Evolutionary conservation across 1,140 invertebrate genomes (phyloP).

Genomic region (Dinoponera quadriceps): DNA sequence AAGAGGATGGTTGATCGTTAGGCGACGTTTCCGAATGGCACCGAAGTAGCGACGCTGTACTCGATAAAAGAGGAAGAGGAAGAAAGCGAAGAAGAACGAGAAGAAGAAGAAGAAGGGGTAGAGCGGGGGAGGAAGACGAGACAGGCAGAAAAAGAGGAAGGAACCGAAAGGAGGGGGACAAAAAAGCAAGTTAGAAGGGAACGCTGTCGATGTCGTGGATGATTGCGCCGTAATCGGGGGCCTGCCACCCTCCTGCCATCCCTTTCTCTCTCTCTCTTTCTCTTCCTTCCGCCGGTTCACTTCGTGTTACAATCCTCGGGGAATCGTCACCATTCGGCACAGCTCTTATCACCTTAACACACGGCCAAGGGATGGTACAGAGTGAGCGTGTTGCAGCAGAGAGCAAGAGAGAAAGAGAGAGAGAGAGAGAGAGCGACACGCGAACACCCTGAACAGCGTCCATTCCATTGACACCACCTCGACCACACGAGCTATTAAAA

Average conservation of each 20-base stretch:
- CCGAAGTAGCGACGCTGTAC: constrained; percentile 31
- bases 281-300: background rate
- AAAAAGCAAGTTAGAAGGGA: constrained; percentile 53
- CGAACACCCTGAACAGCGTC: constrained; percentile 29
- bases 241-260: background rate
- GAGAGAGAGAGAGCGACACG: constrained; percentile 7
- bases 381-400: no score
- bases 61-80: constrained; percentile 36
- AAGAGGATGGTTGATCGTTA: constrained; percentile 69
- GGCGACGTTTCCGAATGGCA: constrained; percentile 58
- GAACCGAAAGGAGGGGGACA: constrained; percentile 18
- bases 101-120: constrained; percentile 26
- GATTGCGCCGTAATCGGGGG: constrained; percentile 72
- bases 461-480: constrained; percentile 45
- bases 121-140: background rate
- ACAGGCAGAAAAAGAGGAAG: constrained; percentile 56
- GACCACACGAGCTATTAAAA: constrained; percentile 77
- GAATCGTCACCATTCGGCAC: constrained; percentile 67
- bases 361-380: background rate
- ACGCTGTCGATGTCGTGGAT: constrained; percentile 70
- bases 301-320: constrained; percentile 35
- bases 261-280: no score
- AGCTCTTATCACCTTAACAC: constrained; percentile 66
- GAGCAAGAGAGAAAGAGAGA: no score
- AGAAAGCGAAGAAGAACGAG: background rate